Base-by-base conservation (phyloP, 2,888 invertebrate genomes). In the Acronicta aceris region DNA sequence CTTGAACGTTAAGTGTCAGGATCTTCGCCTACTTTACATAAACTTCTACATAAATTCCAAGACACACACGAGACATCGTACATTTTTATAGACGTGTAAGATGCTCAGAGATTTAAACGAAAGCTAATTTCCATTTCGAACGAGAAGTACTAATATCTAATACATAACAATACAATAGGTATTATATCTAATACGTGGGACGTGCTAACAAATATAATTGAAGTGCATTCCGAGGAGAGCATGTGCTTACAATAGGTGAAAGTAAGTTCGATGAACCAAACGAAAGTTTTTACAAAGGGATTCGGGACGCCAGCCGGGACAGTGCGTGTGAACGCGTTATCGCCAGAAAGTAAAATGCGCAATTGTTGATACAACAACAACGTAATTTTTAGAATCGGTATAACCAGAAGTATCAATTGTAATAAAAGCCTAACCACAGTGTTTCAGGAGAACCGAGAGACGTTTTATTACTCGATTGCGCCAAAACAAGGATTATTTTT, bases 241-340 rank as follows among this genome's bases (percentile, higher is more conserved):
- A 85, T 84, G 84, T 89, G 81, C 86, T 83, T 76, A 93, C 90
- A 93, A 89, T 90, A 86, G 92, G 93, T 90, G 94, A 94, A 94
- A 94, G 94, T 93, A 84, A 90, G 94, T 94, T 94, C 94, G 91
- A 93, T 91, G 94, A 94, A 93, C 94, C 76, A 93, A 92, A 91
- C 83, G 91, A 93, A 92, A 93, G 93, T 90, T 87, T 87, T 86
- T 83, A 85, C 82, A 84, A 84, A 85, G 84, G 87, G 87, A 82
- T 83, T 83, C 84, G 82, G 89, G 89, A 88, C 80, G 76, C 72
- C 66, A 67, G 78, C 62, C 67, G 69, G 74, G 69, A 79, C 62
- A 46, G 65, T 43, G 63, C 65, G 71, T 76, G 79, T 68, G 74
- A 76, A 76, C 70, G 74, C 75, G 76, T 60, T 46, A 49, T 69